Percentiles rank a stretch among this genome's conserved stretches.
phyloP scores from a whole-genome alignment of 2,797 vertebrate genomes.

The Pelodytes ibericus region DNA sequence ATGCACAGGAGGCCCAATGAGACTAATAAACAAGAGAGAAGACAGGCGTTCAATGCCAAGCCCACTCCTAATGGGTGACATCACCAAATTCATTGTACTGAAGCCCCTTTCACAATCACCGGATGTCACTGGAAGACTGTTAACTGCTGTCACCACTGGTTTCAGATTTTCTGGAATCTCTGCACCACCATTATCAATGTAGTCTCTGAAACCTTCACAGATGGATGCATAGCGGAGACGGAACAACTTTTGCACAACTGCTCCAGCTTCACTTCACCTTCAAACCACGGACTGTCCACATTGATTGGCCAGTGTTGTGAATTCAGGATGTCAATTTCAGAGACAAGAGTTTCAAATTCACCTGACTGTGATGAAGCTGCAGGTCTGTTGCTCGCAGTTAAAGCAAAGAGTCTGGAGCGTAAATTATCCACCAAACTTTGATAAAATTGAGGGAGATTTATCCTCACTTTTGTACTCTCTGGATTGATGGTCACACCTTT shows the following conservation, averaged over 20 bases:
- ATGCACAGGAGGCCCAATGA: conserved; percentile 11
- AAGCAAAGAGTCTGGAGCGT: conserved; percentile 6
- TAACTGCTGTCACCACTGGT: conserved; percentile 3
- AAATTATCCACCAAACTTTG: conserved; percentile 16
- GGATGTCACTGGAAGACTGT: conserved; percentile 7
- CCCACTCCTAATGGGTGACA: not conserved
- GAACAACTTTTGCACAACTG: not conserved
- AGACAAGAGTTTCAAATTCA: not conserved
- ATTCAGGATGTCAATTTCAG: not conserved
- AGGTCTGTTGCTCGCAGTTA: conserved; percentile 3
- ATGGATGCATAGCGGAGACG: not conserved
- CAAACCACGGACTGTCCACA: not conserved
- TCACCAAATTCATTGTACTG: conserved; percentile 12
- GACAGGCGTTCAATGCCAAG: conserved; percentile 14
- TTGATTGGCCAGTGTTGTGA: not conserved
- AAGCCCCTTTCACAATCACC: conserved; percentile 4
- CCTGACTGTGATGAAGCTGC: conserved; percentile 10
- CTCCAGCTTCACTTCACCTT: not conserved
- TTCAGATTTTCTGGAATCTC: not conserved
- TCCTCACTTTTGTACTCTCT: not conserved
- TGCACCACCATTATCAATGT: not conserved
- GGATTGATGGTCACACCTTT: not conserved
- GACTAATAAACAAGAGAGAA: conserved; percentile 14
- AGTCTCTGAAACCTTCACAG: not conserved
- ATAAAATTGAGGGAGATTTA: conserved; percentile 1